Conservation (phyloP, 2,888 invertebrate genomes). For the Caenorhabditis sp. region DNA sequence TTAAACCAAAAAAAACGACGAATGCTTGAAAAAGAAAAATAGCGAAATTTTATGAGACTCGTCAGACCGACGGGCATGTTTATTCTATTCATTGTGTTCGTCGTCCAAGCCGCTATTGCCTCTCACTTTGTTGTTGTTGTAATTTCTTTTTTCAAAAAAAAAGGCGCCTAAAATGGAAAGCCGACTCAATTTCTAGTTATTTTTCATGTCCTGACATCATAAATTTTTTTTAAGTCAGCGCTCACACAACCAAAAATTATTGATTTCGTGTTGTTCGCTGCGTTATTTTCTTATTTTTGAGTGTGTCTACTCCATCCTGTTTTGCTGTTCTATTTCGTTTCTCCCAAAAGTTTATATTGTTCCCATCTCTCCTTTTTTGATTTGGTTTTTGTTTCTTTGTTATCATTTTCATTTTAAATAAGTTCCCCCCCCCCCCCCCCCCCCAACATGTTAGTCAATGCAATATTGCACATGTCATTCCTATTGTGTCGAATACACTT, state of each 20-base stretch:
- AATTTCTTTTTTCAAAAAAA: not conserved
- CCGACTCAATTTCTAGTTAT: no score
- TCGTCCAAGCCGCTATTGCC: not conserved
- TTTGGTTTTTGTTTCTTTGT: not conserved
- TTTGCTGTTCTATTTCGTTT: not conserved
- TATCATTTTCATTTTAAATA: not conserved
- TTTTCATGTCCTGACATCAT: no score
- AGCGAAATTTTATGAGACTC: not conserved
- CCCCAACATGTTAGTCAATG: no score
- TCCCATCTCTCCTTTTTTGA: no score
- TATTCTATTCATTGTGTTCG: not conserved
- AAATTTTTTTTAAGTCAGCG: not conserved
- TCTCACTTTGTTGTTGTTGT: not conserved
- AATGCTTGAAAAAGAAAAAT: no score
- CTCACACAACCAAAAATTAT: not conserved
- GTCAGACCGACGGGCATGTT: not conserved
- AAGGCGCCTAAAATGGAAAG: not conserved
- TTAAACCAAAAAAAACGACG: no score
- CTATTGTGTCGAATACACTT: not conserved
- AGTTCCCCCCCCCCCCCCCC: no score
- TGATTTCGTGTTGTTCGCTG: not conserved
- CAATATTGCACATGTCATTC: not conserved
- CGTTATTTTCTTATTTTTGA: not conserved
- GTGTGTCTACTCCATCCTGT: not conserved
- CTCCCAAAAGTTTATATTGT: not conserved